Evolutionary conservation across 2,888 invertebrate species (phyloP), one percentile per base, ranked within the genome.

Genomic region (Tetropium fuscum): DNA sequence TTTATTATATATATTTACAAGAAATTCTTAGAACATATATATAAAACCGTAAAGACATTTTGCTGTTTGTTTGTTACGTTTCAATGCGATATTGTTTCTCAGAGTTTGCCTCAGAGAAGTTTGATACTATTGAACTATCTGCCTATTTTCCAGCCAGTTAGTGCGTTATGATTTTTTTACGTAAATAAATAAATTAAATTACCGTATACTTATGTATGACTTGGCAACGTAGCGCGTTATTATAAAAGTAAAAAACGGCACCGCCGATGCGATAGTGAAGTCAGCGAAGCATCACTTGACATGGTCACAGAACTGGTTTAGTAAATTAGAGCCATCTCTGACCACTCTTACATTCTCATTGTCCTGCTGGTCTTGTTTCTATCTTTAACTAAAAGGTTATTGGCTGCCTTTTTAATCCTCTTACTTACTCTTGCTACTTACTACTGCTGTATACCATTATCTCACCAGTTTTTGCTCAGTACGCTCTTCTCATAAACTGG

Each of bases 291-390:
- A 75, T 77, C 76, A 71, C 79, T 77, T 79, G 79, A 80, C 80
- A 80, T 79, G 80, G 79, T 79, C 78, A 79, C 74, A 77, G 78
- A 79, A 80, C 80, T 79, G 79, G 80, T 80, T 80, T 80, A 79
- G 76, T 79, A 79, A 79, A 80, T 79, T 79, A 78, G 80, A 78
- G 70, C 78, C 79, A 79, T 78, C 77, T 74, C 74, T 73, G 75
- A 73, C 75, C 74, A 76, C 71, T 74, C 72, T 73, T 73, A 74
- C 74, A 73, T 73, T 74, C 74, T 73, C 70, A 70, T 72, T 74
- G 77, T 77, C 75, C 76, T 74, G 77, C 76, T 76, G 78, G 74
- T 78, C 78, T 78, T 78, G 75, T 78, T 79, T 78, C 77, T 76
- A 73, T 69, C 71, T 63, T 65, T 63, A 61, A 59, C 53, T 53